A percentile compares a stretch with the other conserved stretches of the same genome.
phyloP scores from a whole-genome alignment of 2,888 invertebrate species.

The Metallyticus violacea region DNA sequence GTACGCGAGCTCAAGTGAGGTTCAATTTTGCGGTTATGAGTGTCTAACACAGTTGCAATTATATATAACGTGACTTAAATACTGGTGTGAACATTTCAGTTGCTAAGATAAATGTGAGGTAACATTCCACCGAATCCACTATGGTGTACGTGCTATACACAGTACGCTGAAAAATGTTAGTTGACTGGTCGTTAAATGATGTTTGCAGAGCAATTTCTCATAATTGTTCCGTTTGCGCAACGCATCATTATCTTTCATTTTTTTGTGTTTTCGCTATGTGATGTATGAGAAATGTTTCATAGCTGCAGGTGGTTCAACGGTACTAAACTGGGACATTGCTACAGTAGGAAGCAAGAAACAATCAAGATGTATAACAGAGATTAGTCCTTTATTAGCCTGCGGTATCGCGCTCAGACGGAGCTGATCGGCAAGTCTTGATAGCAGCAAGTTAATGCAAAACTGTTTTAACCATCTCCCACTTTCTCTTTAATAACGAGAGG shows the following conservation, averaged over 20 bases:
- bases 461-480: background rate
- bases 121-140: too few species aligned
- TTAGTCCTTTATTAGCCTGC: background rate
- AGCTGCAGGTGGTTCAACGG: background rate
- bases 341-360: background rate
- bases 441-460: background rate
- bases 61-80: too few species aligned
- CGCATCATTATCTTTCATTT: background rate
- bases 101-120: too few species aligned
- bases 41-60: too few species aligned
- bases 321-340: background rate
- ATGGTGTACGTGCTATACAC: too few species aligned
- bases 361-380: background rate
- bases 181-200: background rate
- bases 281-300: background rate
- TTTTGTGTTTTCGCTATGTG: background rate
- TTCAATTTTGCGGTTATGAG: too few species aligned
- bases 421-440: background rate
- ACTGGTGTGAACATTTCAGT: too few species aligned
- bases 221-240: background rate
- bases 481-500: too few species aligned
- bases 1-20: too few species aligned
- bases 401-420: background rate
- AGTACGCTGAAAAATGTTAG: too few species aligned
- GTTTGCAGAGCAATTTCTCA: background rate